phyloP scores from a whole-genome alignment of 1,140 invertebrate genomes.

The Chlorops oryzae region DNA sequence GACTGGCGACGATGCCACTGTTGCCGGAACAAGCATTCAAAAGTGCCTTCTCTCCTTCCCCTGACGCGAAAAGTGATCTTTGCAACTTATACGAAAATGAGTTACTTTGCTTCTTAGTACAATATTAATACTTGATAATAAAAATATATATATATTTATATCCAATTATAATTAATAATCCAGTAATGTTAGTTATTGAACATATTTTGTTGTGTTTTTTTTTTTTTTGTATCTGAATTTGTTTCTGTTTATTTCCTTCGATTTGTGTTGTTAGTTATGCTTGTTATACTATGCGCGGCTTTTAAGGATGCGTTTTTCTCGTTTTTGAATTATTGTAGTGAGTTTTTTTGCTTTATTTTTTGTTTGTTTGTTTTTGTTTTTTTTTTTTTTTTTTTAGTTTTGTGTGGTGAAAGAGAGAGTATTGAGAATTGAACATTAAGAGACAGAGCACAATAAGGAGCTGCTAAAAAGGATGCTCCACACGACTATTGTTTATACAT shows the following conservation, averaged over 20 bases:
- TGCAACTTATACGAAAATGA: no score
- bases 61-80: no score
- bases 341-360: background rate
- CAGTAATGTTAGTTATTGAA: background rate
- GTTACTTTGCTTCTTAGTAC: no score
- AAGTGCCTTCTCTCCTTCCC: no score
- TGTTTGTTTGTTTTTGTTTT: background rate
- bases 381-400: conserved; percentile 2
- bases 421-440: no score
- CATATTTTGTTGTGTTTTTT: background rate
- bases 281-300: background rate
- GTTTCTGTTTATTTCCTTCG: conserved; percentile 2
- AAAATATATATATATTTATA: background rate
- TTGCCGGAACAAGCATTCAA: no score
- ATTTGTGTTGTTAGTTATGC: background rate
- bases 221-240: background rate
- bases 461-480: no score
- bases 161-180: background rate
- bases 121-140: background rate
- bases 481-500: no score
- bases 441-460: no score
- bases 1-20: no score
- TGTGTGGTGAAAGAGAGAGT: conserved; percentile 9
- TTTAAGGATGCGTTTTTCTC: conserved; percentile 1
- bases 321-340: background rate